These are phyloP conservation scores for Erpetoichthys calabaricus DNA, from an alignment of 2,797 vertebrate genomes.

Conservation along the genomic window DNA sequence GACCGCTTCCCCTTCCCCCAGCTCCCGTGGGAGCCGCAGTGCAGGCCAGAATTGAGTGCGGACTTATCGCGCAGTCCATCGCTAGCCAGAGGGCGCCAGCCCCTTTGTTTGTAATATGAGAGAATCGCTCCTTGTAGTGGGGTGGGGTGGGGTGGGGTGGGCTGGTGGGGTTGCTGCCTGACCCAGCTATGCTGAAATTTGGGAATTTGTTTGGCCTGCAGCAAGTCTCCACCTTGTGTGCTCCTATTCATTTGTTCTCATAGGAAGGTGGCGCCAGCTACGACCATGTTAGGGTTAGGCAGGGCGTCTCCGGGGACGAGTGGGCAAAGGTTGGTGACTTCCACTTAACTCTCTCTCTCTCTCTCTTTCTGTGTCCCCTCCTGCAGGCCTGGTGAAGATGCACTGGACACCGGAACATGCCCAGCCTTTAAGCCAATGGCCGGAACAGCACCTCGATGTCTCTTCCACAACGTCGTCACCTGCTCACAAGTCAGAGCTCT, in stretches of 20 bases:
- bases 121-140: constrained; percentile 11
- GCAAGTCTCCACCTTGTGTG: constrained; percentile 20
- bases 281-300: background rate
- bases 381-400: constrained; percentile 87
- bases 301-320: background rate
- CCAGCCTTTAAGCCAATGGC: constrained; percentile 96
- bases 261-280: background rate
- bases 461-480: constrained; percentile 92
- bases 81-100: constrained; percentile 16
- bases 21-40: constrained; percentile 50
- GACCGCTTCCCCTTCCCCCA: constrained; percentile 50
- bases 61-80: constrained; percentile 32
- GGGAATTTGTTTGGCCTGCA: constrained; percentile 20
- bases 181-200: constrained; percentile 11
- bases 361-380: constrained; percentile 3
- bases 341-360: background rate
- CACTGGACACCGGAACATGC: constrained; percentile 99
- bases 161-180: background rate
- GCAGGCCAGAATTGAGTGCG: constrained; percentile 42
- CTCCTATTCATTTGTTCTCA: constrained; percentile 22
- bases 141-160: background rate
- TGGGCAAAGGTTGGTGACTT: background rate
- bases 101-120: constrained; percentile 22
- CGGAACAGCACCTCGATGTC: constrained; percentile 95
- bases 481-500: constrained; percentile 82